Conservation (phyloP, 2,113 vertebrate species). For the Trichomycterus rosablanca region DNA sequence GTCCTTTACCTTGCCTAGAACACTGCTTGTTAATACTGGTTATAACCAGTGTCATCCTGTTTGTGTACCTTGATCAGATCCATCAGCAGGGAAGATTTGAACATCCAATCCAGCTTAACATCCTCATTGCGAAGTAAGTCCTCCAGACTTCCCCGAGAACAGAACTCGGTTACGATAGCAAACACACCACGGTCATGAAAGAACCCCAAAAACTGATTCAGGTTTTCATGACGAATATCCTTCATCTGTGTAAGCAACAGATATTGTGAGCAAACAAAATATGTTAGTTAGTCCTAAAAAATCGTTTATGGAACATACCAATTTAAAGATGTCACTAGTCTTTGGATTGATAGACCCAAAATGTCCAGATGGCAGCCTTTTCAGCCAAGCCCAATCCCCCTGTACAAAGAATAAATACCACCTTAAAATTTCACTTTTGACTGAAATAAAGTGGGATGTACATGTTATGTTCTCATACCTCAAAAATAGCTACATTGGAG, state of each 20-base stretch:
- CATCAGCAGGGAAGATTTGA: conserved; percentile 56
- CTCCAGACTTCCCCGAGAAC: conserved; percentile 53
- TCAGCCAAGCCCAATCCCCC: conserved; percentile 60
- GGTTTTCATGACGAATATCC: conserved; percentile 55
- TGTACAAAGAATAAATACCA: conserved; percentile 15
- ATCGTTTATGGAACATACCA: conserved; percentile 33
- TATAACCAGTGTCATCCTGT: too few relatives aligned
- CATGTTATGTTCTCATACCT: conserved; percentile 37
- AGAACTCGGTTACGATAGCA: conserved; percentile 57
- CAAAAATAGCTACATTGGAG: conserved; percentile 57
- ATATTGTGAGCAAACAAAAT: background rate
- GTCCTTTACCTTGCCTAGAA: too few relatives aligned
- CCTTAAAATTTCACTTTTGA: background rate
- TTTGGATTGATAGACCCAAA: conserved; percentile 45
- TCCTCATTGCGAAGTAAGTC: conserved; percentile 54
- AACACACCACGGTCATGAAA: conserved; percentile 53
- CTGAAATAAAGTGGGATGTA: background rate
- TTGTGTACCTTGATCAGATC: conserved; percentile 62
- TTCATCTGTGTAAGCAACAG: conserved; percentile 46
- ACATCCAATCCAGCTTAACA: conserved; percentile 62
- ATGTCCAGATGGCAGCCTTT: conserved; percentile 49
- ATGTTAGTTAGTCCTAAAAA: background rate
- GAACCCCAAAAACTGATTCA: conserved; percentile 55
- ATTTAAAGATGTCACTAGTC: conserved; percentile 48
- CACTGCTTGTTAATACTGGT: too few relatives aligned